phyloP scores from a whole-genome alignment of 2,113 vertebrate species.

The Pardalotus punctatus region DNA sequence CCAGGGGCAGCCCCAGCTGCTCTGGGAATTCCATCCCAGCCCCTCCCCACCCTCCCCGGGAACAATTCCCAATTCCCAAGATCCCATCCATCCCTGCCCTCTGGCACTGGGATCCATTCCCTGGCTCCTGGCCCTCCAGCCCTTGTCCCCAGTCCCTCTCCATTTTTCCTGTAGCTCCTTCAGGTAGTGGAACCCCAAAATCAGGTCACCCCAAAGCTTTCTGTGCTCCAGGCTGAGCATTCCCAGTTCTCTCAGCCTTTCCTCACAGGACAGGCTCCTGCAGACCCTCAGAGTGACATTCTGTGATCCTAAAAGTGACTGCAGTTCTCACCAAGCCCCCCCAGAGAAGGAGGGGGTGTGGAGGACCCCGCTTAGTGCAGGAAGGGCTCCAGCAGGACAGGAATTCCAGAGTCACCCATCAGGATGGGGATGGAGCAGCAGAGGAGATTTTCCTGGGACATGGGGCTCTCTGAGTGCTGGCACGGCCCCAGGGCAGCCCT shows the following conservation, averaged over 20 bases:
- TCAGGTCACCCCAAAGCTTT: not conserved
- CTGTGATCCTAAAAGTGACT: fast-evolving
- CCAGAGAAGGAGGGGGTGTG: not conserved
- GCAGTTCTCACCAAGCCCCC: not conserved
- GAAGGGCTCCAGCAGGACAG: not conserved
- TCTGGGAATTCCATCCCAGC: not conserved
- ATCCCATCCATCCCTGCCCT: not conserved
- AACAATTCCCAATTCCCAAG: not conserved
- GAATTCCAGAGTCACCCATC: not conserved
- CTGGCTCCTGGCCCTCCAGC: fast-evolving
- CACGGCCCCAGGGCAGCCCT: not conserved
- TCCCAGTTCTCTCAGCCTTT: not conserved
- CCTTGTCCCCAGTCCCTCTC: not conserved
- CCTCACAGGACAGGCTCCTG: not conserved
- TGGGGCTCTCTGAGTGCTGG: not conserved
- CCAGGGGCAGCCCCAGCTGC: not conserved
- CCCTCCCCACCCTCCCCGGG: not conserved
- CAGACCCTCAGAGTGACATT: not conserved
- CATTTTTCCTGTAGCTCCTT: not conserved
- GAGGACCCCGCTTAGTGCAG: not conserved
- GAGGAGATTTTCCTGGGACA: not conserved
- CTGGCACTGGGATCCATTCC: not conserved
- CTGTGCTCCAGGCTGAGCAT: not conserved
- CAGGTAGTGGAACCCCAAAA: not conserved
- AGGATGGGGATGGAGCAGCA: not conserved